Evolutionary conservation across 2,797 vertebrate species (phyloP), one percentile per base, ranked within the genome.

Genomic region (Australoheros facetus): DNA sequence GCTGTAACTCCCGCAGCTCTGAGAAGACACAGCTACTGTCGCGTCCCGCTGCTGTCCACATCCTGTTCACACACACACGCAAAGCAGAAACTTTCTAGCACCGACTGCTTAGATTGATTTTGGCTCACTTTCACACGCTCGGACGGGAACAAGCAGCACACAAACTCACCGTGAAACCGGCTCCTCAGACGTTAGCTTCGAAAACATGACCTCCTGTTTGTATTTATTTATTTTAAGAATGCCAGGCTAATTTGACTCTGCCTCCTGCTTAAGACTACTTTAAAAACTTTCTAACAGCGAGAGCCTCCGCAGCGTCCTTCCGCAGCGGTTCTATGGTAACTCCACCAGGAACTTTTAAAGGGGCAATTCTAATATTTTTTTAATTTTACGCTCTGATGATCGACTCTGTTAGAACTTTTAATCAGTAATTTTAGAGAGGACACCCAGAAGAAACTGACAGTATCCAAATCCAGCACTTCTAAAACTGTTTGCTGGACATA

Each of bases 11-110:
- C 28, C 12, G 64, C 12, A 69, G 42, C 8, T 69, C 64, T 8
- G 48, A 28, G 10, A 69, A 26, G 26, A 51, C 42, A 51, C 48
- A 69, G 42, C 64, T 69, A 28, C 42, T 69, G 64, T 69, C 64
- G 16, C 64, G 64, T 69, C 42, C 64, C 17, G 26, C 26, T 51
- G 64, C 64, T 69, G 26, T 30, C 42, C 42, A 48, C 42, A 51
- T 69, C 64, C 64, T 69, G 64, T 69, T 28, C 10, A 69, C 42
- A 51, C 26, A 69, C 26, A 30, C 28, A 48, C 17, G 42, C 30
- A 21, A 17, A 2, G 26, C 26, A 51, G 26, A 51, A 69, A 69
- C 42, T 51, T 51, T 51, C 26, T 11, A 30, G 0, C 42, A 30
- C 62, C 1, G 23, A 66, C 14, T 39, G 60, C 14, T 28, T 23